Base-by-base conservation (phyloP, 92 coral and sea anemone species). In the Isaurus tuberculatus region DNA sequence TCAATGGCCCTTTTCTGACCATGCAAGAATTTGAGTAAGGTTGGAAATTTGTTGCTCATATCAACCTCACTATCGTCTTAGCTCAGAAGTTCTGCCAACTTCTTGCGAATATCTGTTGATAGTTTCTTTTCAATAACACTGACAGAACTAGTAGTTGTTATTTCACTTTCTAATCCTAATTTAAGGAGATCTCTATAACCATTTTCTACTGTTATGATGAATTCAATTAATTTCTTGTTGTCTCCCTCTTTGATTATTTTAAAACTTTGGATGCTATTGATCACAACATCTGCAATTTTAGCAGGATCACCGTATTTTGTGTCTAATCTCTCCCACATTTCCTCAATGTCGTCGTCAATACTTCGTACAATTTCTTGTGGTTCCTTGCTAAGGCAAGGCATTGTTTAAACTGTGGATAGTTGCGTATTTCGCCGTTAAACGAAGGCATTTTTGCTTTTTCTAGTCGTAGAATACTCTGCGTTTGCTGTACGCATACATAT, bases 61-160 rank as follows among this genome's bases (percentile, higher is more conserved):
- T 90, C 70, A 46, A 86, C 86, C 25, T 73, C 75, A 43, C 85
- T 86, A 49, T 57, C 42, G 37, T 86, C 90, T 37, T 60, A 83
- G 86, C 89, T 87, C 60, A 90, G 86, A 19, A 87, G 49, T 55
- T 87, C 65, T 22, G 91, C 85, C 91, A 91, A 88, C 72, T 88
- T 84, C 60, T 73, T 80, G 51, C 84, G 78, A 9, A 88, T 60
- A 28, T 88, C 91, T 7, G 70, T 30, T 57, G 91, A 89, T 36
- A 91, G 58, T 81, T 74, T 87, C 49, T 65, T 91, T 63, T 91
- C 91, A 31, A 91, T 84, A 14, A 87, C 51, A 81, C 94, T 91
- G 28, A 87, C 91, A 8, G 91, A 87, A 69, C 89, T 91, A 10
- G 94, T 91, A 17, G 94, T 88, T 9, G 94, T 88, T 26, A 91